These are phyloP conservation scores for Eufriesea mexicana DNA, from an alignment of 1,140 invertebrate species.

Conservation along the genomic window DNA sequence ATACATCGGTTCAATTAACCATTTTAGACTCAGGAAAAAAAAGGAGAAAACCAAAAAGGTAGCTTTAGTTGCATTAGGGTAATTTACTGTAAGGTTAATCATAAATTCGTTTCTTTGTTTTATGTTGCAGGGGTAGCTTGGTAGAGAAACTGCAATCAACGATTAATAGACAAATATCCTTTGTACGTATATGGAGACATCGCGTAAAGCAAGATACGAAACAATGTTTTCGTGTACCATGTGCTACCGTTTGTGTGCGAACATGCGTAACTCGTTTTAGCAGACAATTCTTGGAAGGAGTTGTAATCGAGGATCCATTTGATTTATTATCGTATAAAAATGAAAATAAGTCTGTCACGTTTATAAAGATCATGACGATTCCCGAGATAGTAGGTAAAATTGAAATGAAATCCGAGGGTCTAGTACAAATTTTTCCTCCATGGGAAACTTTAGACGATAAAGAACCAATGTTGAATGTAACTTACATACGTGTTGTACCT, in stretches of 20 bases:
- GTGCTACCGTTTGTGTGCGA: slow-evolving; percentile 61
- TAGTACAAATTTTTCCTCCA: slow-evolving; percentile 75
- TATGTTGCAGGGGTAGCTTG: slow-evolving; percentile 74
- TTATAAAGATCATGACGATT: slow-evolving; percentile 69
- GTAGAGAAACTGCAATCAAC: slow-evolving; percentile 67
- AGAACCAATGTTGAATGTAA: slow-evolving; percentile 64
- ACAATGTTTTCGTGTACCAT: slow-evolving; percentile 50
- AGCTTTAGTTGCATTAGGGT: slow-evolving; percentile 44
- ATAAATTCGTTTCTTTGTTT: slow-evolving; percentile 10
- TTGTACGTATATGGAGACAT: slow-evolving; percentile 74
- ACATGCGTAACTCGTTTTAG: slow-evolving; percentile 57
- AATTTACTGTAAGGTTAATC: background rate
- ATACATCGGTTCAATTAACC: slow-evolving; percentile 1
- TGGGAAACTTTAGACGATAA: slow-evolving; percentile 72
- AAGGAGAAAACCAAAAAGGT: slow-evolving; percentile 70
- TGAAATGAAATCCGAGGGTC: slow-evolving; percentile 57
- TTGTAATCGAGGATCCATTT: slow-evolving; percentile 67
- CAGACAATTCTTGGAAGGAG: slow-evolving; percentile 71
- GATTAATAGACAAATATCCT: slow-evolving; percentile 70
- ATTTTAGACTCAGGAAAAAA: slow-evolving; percentile 59
- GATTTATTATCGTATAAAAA: background rate
- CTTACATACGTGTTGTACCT: slow-evolving; percentile 67
- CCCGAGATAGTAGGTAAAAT: slow-evolving; percentile 74
- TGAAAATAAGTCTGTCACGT: background rate
- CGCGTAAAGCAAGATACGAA: slow-evolving; percentile 63